Conservation (phyloP, 2,888 invertebrate species). For the Leptopilina syphax region DNA sequence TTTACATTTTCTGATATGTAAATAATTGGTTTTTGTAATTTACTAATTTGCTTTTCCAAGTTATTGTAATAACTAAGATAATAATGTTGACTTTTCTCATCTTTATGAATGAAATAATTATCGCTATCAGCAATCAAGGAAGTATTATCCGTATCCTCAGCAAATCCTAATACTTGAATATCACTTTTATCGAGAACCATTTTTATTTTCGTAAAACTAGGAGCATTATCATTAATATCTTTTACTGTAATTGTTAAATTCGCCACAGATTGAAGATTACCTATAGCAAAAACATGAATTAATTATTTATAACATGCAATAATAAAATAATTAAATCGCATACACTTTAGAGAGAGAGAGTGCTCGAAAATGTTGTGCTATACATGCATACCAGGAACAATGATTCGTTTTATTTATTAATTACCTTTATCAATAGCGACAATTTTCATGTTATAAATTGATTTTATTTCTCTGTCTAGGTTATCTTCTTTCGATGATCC, state of each 20-base stretch:
- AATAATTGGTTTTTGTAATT: slow-evolving; percentile 80
- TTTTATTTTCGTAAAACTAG: slow-evolving; percentile 84
- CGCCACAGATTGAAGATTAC: slow-evolving; percentile 86
- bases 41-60: slow-evolving; percentile 46
- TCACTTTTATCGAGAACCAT: slow-evolving; percentile 83
- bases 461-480: slow-evolving; percentile 87
- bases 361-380: too few relatives aligned
- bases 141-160: slow-evolving; percentile 78
- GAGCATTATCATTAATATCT: slow-evolving; percentile 91
- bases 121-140: too few relatives aligned
- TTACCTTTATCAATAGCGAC: slow-evolving; percentile 84
- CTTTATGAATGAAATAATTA: neutral
- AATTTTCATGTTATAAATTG: slow-evolving; percentile 83
- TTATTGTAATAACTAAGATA: neutral
- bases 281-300: slow-evolving; percentile 66
- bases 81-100: neutral
- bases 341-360: too few relatives aligned
- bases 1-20: slow-evolving; percentile 85
- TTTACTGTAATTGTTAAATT: slow-evolving; percentile 84
- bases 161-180: slow-evolving; percentile 79
- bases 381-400: too few relatives aligned
- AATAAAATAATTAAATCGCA: too few relatives aligned
- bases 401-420: slow-evolving; percentile 20
- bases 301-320: too few relatives aligned
- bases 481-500: slow-evolving; percentile 75